These are phyloP conservation scores for Loris lydekkerianus DNA, from an alignment of 2,797 vertebrate species.

Conservation along the genomic window DNA sequence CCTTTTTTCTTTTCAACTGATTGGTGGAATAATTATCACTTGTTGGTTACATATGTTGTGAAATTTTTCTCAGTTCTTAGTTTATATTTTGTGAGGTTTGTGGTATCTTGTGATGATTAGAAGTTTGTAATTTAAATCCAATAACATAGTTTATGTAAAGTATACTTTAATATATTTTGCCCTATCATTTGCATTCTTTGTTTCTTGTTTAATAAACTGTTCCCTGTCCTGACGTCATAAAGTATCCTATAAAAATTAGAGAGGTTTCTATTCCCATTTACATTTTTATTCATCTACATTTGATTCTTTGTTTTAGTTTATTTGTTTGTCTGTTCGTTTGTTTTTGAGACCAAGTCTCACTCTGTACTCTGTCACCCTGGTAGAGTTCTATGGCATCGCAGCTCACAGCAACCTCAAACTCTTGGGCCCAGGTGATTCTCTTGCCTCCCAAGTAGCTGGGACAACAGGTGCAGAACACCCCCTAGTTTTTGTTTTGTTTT, in stretches of 20 bases:
- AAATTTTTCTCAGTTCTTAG: slow-evolving; percentile 46
- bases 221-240: not conserved
- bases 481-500: too few relatives aligned
- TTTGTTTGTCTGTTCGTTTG: too few relatives aligned
- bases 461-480: too few relatives aligned
- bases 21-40: not conserved
- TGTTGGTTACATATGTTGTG: not conserved
- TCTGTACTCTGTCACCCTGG: too few relatives aligned
- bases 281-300: slow-evolving; percentile 24
- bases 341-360: too few relatives aligned
- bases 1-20: not conserved
- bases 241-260: not conserved
- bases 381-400: too few relatives aligned
- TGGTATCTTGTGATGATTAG: not conserved
- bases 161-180: not conserved
- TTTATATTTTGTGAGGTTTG: not conserved
- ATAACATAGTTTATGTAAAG: not conserved
- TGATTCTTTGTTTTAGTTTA: not conserved
- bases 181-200: not conserved
- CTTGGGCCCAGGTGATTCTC: too few relatives aligned
- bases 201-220: slow-evolving; percentile 6
- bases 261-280: not conserved
- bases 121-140: slow-evolving; percentile 16
- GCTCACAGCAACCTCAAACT: too few relatives aligned
- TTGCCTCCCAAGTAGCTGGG: too few relatives aligned